Conservation (phyloP, 2,797 vertebrate species). For the Pyrocephalus nanus region DNA sequence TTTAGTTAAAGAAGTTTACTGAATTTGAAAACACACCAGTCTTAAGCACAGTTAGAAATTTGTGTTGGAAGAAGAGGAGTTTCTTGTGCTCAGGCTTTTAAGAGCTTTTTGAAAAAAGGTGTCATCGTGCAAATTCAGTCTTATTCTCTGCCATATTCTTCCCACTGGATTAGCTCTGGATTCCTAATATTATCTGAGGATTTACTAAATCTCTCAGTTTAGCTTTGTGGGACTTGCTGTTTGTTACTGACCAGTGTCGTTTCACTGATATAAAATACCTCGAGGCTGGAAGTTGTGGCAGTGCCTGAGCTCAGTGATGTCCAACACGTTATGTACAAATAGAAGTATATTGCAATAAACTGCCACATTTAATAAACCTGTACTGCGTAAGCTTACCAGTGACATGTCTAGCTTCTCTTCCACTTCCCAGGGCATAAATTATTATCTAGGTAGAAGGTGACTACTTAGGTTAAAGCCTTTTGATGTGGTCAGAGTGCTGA, state of each 20-base stretch:
- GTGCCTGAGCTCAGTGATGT: background rate
- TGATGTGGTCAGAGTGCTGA: background rate
- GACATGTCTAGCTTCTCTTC: background rate
- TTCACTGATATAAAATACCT: background rate
- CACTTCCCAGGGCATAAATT: background rate
- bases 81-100: background rate
- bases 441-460: background rate
- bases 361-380: background rate
- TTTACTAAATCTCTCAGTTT: background rate
- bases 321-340: background rate
- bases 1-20: background rate
- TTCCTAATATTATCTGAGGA: background rate
- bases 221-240: background rate
- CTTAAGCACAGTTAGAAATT: background rate
- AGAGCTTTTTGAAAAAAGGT: background rate
- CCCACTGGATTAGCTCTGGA: background rate
- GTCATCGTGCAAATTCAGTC: background rate
- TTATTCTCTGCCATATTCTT: background rate
- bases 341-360: background rate
- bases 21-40: background rate
- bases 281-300: background rate
- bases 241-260: background rate
- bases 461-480: background rate
- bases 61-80: background rate
- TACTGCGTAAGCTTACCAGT: background rate